Percentiles rank a stretch among this genome's conserved stretches.
phyloP scores from a whole-genome alignment of 2,113 vertebrate genomes.

The Talpa occidentalis region DNA sequence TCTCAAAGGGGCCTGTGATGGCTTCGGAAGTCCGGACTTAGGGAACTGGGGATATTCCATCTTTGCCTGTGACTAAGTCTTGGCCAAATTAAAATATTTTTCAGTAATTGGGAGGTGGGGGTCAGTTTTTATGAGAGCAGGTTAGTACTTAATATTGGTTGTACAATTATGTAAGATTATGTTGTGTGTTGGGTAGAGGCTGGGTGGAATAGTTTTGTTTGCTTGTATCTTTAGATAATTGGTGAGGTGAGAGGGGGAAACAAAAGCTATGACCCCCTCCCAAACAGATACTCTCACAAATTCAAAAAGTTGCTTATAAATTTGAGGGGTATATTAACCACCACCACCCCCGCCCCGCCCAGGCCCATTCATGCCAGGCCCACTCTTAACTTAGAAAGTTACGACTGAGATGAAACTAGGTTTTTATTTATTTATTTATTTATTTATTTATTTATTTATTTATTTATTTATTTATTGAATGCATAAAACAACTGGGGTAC shows the following conservation, averaged over 20 bases:
- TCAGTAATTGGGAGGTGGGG: slow-evolving; percentile 48
- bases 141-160: slow-evolving; percentile 41
- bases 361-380: background rate
- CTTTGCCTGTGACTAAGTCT: slow-evolving; percentile 33
- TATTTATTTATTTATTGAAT: too few relatives aligned
- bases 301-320: background rate
- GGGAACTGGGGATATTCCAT: background rate
- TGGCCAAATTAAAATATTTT: slow-evolving; percentile 51
- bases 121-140: slow-evolving; percentile 37
- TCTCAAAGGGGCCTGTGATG: background rate
- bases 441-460: too few relatives aligned
- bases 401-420: background rate
- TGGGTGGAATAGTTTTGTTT: background rate
- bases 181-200: slow-evolving; percentile 32
- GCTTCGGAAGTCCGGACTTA: background rate
- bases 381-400: background rate
- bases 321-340: background rate
- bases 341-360: too few relatives aligned
- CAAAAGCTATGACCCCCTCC: background rate
- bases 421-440: too few relatives aligned
- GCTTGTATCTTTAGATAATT: background rate
- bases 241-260: background rate
- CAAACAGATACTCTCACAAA: slow-evolving; percentile 16
- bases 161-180: slow-evolving; percentile 9
- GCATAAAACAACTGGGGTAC: too few relatives aligned